A percentile compares a stretch with the other conserved stretches of the same genome.
Conservation (phyloP, 2,888 invertebrate genomes). For the Acanthoscelides obtectus region DNA sequence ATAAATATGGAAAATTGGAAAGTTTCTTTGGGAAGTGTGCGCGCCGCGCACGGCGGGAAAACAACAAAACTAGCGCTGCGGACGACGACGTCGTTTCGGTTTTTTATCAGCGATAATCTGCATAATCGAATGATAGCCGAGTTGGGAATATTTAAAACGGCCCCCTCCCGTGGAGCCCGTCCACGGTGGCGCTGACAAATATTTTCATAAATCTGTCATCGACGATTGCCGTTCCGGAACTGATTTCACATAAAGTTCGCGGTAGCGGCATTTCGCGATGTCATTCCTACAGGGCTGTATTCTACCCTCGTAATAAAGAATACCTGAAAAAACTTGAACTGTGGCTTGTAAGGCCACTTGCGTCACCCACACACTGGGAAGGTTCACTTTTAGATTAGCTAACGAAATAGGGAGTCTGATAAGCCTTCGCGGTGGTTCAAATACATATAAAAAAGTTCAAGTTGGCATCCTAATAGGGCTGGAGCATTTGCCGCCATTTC, state of each 20-base stretch:
- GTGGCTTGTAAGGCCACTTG: no score
- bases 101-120: conserved; percentile 32
- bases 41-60: not conserved
- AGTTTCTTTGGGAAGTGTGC: not conserved
- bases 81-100: not conserved
- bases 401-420: no score
- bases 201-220: conserved; percentile 51
- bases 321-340: no score
- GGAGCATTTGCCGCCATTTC: no score
- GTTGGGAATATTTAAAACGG: conserved; percentile 48
- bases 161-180: conserved; percentile 36
- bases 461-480: no score
- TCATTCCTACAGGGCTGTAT: not conserved
- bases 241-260: conserved; percentile 34
- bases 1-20: not conserved
- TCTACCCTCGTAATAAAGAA: no score
- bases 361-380: no score
- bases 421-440: no score
- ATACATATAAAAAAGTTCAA: no score
- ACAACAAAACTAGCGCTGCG: not conserved
- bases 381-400: no score
- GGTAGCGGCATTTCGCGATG: not conserved
- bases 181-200: conserved; percentile 40
- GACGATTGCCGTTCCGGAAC: conserved; percentile 46
- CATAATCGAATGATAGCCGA: conserved; percentile 47